A percentile compares a stretch with the other conserved stretches of the same genome.
Evolutionary conservation across 2,113 vertebrate genomes (phyloP).

Genomic region (Ailuropoda melanoleuca): DNA sequence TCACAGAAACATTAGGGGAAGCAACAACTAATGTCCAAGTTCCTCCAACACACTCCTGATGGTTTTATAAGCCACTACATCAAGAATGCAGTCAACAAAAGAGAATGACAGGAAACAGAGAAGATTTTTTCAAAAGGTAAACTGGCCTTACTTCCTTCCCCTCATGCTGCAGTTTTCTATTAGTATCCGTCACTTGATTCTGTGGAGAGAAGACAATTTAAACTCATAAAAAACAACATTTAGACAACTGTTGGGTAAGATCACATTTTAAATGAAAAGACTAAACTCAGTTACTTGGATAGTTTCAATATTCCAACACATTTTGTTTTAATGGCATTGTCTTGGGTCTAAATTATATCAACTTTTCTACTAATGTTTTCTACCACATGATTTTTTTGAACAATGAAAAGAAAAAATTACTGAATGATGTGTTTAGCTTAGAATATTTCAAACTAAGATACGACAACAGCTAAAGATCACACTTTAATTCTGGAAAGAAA

Average conservation of each 20-base stretch:
- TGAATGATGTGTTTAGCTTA: not conserved
- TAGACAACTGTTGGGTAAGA: constrained; percentile 8
- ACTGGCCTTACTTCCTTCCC: constrained; percentile 89
- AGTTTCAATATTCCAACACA: constrained; percentile 1
- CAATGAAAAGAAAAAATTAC: constrained; percentile 24
- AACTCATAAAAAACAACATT: constrained; percentile 62
- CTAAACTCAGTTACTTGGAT: not conserved
- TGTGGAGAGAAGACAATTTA: constrained; percentile 78
- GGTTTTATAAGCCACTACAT: constrained; percentile 7
- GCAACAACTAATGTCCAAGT: not conserved
- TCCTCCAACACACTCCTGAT: not conserved
- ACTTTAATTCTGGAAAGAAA: constrained; percentile 2
- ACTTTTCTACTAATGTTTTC: not conserved
- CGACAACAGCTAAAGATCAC: not conserved
- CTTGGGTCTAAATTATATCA: not conserved
- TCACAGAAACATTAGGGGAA: constrained; percentile 31
- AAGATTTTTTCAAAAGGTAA: constrained; percentile 30
- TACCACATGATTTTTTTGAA: constrained; percentile 21
- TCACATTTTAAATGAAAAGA: constrained; percentile 30
- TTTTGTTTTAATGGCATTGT: not conserved
- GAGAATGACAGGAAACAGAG: constrained; percentile 48
- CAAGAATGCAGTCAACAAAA: constrained; percentile 42
- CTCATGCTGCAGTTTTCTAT: constrained; percentile 92
- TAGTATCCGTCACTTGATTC: constrained; percentile 97
- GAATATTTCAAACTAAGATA: constrained; percentile 37